Percentiles rank a stretch among this genome's conserved stretches.
phyloP scores from a whole-genome alignment of 2,113 vertebrate species.

The Ptychochromis oligacanthus region DNA sequence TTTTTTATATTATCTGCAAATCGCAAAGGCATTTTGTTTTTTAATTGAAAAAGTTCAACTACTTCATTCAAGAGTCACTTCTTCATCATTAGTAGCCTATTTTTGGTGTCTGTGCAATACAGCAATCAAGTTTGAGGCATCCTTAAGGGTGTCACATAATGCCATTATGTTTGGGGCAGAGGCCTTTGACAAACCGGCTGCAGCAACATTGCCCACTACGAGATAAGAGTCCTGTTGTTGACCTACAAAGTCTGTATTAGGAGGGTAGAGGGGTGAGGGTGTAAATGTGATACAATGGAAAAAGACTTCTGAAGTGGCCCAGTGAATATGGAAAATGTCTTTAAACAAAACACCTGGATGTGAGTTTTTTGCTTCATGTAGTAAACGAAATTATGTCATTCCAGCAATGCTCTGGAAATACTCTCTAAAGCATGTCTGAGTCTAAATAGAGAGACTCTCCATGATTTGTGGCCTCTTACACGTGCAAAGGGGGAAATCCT shows the following conservation, averaged over 20 bases:
- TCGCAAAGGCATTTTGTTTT: too few relatives aligned
- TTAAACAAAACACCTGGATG: neutral
- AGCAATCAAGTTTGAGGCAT: too few relatives aligned
- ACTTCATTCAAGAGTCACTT: neutral
- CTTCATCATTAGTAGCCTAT: fast-evolving
- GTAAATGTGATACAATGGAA: too few relatives aligned
- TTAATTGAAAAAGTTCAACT: neutral
- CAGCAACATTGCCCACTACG: neutral
- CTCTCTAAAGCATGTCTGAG: neutral
- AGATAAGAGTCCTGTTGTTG: neutral
- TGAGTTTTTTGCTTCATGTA: neutral
- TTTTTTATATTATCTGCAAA: neutral
- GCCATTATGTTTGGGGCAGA: too few relatives aligned
- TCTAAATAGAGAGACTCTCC: neutral
- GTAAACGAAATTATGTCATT: neutral
- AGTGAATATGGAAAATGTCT: neutral
- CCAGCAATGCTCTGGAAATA: neutral
- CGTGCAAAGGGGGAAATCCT: neutral
- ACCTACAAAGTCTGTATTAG: neutral
- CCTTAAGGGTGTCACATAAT: too few relatives aligned
- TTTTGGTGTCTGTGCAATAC: neutral
- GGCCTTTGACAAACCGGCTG: too few relatives aligned
- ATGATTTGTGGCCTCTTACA: neutral
- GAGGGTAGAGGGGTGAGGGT: neutral
- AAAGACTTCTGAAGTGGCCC: neutral